Evolutionary conservation across 2,888 invertebrate genomes (phyloP).

Genomic region (Dryadula phaetusa): DNA sequence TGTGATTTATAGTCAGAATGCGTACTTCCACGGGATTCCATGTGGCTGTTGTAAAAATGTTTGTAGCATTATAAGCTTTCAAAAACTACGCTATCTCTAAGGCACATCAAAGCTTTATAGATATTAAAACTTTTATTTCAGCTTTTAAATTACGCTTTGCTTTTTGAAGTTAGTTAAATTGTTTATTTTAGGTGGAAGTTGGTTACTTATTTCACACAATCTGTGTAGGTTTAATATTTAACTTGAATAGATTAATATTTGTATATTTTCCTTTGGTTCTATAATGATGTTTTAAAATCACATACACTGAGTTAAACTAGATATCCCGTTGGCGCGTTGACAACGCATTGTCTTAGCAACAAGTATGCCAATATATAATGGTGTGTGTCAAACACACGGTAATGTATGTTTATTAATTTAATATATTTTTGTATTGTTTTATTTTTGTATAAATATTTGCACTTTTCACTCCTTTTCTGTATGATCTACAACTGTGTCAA

Average conservation of each 20-base stretch:
- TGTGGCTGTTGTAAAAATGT: conserved; percentile 27
- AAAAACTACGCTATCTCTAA: conserved; percentile 17
- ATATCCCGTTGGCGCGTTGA: too few species aligned
- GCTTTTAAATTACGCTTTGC: conserved; percentile 3
- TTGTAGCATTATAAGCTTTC: conserved; percentile 24
- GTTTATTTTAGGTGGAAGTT: not conserved
- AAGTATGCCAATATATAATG: too few species aligned
- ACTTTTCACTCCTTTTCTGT: too few species aligned
- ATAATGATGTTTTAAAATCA: too few species aligned
- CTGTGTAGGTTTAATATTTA: not conserved
- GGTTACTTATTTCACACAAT: not conserved
- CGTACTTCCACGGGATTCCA: conserved; percentile 34
- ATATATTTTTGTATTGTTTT: too few species aligned
- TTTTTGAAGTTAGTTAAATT: conserved; percentile 7
- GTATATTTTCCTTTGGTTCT: too few species aligned
- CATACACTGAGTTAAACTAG: too few species aligned
- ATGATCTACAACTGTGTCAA: too few species aligned
- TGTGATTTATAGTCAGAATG: conserved; percentile 42
- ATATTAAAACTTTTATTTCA: conserved; percentile 20
- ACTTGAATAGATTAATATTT: not conserved
- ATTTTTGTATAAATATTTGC: too few species aligned
- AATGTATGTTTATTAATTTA: too few species aligned
- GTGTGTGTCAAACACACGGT: too few species aligned
- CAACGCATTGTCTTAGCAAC: too few species aligned
- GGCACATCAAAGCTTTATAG: conserved; percentile 20